These are phyloP conservation scores for Leptopterna dolabrata DNA, from an alignment of 2,888 invertebrate species.

Conservation along the genomic window DNA sequence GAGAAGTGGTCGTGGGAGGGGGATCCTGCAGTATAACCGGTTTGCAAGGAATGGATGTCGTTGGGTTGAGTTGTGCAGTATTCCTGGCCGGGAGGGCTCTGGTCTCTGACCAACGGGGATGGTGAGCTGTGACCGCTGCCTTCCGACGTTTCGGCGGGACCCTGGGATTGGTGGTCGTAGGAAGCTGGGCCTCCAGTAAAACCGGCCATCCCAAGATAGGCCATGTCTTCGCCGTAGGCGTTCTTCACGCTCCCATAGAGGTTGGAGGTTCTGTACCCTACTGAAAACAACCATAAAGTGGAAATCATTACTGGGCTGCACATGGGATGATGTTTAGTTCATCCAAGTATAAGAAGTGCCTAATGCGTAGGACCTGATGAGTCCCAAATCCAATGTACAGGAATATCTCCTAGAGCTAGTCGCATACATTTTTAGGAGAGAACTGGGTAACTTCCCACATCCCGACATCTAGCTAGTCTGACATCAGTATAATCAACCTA, in stretches of 20 bases:
- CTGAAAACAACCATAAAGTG: neutral
- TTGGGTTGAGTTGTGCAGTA: conserved; percentile 36
- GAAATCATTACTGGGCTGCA: neutral
- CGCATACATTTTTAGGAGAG: too few species aligned
- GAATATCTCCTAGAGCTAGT: too few species aligned
- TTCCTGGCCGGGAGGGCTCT: conserved; percentile 20
- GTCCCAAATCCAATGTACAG: too few species aligned
- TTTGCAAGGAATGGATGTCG: conserved; percentile 57
- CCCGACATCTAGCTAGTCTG: too few species aligned
- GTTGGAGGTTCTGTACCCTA: conserved; percentile 18
- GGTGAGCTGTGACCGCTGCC: conserved; percentile 58
- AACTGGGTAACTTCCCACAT: too few species aligned
- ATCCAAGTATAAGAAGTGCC: too few species aligned
- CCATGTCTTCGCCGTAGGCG: conserved; percentile 51
- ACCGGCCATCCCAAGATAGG: conserved; percentile 47
- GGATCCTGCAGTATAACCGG: conserved; percentile 25
- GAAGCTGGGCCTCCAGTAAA: neutral
- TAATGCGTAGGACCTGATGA: too few species aligned
- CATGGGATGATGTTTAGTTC: too few species aligned
- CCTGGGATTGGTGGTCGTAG: conserved; percentile 26
- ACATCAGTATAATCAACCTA: too few species aligned
- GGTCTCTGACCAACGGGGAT: conserved; percentile 39
- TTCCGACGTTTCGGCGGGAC: conserved; percentile 49
- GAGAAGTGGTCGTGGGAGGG: conserved; percentile 52
- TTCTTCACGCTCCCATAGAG: conserved; percentile 34